Evolutionary conservation across 2,888 invertebrate species (phyloP), one percentile per base, ranked within the genome.

Genomic region (Slavum lentiscoides): DNA sequence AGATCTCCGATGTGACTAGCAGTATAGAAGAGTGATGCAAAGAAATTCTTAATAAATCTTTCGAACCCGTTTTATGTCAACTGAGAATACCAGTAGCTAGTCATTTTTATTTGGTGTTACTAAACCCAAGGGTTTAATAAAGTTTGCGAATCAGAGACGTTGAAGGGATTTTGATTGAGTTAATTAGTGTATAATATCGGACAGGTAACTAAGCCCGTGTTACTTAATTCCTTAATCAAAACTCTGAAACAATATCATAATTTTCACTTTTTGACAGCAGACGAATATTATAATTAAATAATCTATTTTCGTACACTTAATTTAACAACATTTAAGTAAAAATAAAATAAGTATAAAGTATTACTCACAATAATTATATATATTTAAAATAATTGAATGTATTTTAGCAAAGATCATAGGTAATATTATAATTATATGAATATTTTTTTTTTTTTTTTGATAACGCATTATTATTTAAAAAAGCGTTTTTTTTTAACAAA

Each of bases 161-260:
- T 62, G 61, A 55, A 80, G 70, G 70, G 62, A 80, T 80, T 70
- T 62, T 55, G 62, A 80, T 70, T 62, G 23, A 62, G 77, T 80
- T 70, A 80, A 62, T 80, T 80, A 80, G 55, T 70, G 55, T 69
- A 64, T 70, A 21, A 55, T 72, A 55, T 80, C 55, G 62, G 62
- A 80, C 77, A 64, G 69, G 49, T 59, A 62, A 39, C 77, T 80
- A 80, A 80, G 62, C 70, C n/a, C 8, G 23, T 67, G 43, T 75
- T 53, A 58, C 75, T 67, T 67, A 43, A 67, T 67, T 67, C 58
- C 58, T 66, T 66, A 74, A 74, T 66, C 66, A 66, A 75, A 67
- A 59, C 67, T 43, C 39, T 23, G 23, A 67, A 67, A 75, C 43
- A 15, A 43, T 58, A 59, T 67, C 43, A 58, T 67, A 43, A 67